phyloP scores from a whole-genome alignment of 2,888 invertebrate species.

The Podabrus alpinus region DNA sequence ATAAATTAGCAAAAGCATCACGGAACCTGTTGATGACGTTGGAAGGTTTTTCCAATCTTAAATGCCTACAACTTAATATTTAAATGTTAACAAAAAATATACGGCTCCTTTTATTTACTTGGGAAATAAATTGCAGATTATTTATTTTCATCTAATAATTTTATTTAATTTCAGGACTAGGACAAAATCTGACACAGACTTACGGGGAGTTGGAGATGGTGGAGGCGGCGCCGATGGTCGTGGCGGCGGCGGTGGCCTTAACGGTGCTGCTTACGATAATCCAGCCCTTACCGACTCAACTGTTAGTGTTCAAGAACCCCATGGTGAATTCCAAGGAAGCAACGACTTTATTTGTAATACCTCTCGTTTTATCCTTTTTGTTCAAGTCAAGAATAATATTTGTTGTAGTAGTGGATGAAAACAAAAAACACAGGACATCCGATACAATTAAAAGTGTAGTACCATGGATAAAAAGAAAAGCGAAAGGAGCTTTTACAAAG shows the following conservation, averaged over 20 bases:
- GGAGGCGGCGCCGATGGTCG: conserved; percentile 14
- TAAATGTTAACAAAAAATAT: too few relatives aligned
- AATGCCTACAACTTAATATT: not conserved
- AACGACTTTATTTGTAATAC: conserved; percentile 64
- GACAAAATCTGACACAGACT: conserved; percentile 40
- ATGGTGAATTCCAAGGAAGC: conserved; percentile 61
- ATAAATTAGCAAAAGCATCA: not conserved
- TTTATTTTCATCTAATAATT: not conserved
- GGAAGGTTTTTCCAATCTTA: not conserved
- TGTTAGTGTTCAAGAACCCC: conserved; percentile 44
- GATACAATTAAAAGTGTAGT: conserved; percentile 39
- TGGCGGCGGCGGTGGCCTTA: conserved; percentile 31
- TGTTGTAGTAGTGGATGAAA: conserved; percentile 42
- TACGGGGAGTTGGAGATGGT: conserved; percentile 47
- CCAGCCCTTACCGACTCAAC: conserved; percentile 49
- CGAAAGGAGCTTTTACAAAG: conserved; percentile 62
- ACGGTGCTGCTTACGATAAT: conserved; percentile 52
- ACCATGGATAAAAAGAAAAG: conserved; percentile 56
- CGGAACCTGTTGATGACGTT: not conserved
- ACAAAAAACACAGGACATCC: conserved; percentile 26
- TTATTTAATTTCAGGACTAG: conserved; percentile 26
- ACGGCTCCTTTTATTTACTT: too few relatives aligned
- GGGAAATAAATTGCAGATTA: not conserved
- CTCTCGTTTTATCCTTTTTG: not conserved
- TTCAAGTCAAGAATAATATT: not conserved